Conservation (phyloP, 2,113 vertebrate species). For the Plecotus auritus region DNA sequence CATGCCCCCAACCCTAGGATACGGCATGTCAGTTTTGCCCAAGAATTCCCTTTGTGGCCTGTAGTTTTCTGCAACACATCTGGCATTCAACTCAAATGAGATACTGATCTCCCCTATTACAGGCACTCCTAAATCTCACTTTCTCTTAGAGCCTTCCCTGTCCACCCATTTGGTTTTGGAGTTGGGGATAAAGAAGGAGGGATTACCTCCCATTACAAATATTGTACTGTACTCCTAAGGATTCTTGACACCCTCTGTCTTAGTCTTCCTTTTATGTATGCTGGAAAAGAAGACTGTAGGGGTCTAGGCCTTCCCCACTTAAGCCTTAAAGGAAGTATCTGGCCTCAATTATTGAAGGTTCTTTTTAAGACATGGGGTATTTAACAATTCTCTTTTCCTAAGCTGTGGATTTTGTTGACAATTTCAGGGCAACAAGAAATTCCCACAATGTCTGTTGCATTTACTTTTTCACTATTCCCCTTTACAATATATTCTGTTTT, state of each 20-base stretch:
- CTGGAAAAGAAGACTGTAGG: background rate
- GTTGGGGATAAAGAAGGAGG: background rate
- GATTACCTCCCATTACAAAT: background rate
- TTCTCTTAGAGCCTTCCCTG: background rate
- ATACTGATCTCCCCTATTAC: background rate
- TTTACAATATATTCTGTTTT: background rate
- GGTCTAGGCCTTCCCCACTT: background rate
- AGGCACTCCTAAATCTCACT: background rate
- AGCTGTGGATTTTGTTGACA: background rate
- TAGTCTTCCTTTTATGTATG: background rate
- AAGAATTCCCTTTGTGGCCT: background rate
- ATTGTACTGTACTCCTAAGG: background rate
- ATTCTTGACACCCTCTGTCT: background rate
- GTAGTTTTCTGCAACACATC: background rate
- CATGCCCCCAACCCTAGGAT: background rate
- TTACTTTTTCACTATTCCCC: background rate
- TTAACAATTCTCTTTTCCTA: background rate
- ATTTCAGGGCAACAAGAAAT: background rate
- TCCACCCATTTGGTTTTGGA: background rate
- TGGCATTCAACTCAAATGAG: background rate
- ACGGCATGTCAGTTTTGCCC: background rate
- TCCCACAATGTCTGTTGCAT: background rate
- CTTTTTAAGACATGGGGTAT: background rate
- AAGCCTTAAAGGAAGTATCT: background rate
- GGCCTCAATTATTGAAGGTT: background rate